Evolutionary conservation across 2,113 vertebrate genomes (phyloP), one percentile per base, ranked within the genome.

Genomic region (Gulo gulo): DNA sequence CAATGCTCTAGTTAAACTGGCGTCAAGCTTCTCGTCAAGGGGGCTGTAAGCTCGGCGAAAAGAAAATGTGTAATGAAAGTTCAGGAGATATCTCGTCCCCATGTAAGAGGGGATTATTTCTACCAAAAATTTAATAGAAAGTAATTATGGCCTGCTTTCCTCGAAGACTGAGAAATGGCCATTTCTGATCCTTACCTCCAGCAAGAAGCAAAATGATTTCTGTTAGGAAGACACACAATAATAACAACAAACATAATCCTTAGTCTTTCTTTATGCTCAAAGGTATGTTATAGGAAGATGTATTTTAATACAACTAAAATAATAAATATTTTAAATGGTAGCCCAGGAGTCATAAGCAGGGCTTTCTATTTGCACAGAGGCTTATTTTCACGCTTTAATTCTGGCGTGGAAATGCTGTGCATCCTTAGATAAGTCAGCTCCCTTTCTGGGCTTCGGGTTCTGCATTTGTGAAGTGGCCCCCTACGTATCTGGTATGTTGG

Each of bases 281-380:
- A 96, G 71, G 65, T 83, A 67, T 97, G 76, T 50, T 88, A 63
- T 34, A 96, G 87, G 34, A 96, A 91, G 71, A 73, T 95, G 20
- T 55, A 94, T 94, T 94, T 95, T 88, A 90, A 92, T 93, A 87
- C 21, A 91, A 63, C 69, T n/a, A 69, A 94, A 90, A 90, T 85
- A 65, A 94, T 91, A 79, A 94, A 85, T 87, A 92, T 84, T 95
- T 89, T 65, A 88, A 95, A 83, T 21, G 1, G 26, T 10, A 26
- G 47, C 55, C 23, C 23, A 93, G 74, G 31, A 67, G 45, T 45
- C 81, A 59, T 59, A 71, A 50, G 31, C 34, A 59, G n/a, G 9
- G 6, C 20, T 88, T 91, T 67, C 12, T 29, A 12, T 89, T 80
- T 96, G 93, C 36, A 50, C 57, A 29, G 45, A 88, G 81, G 21